Percentiles rank a stretch among this genome's conserved stretches.
phyloP scores from a whole-genome alignment of 2,888 invertebrate species.

The Volucella bombylans region DNA sequence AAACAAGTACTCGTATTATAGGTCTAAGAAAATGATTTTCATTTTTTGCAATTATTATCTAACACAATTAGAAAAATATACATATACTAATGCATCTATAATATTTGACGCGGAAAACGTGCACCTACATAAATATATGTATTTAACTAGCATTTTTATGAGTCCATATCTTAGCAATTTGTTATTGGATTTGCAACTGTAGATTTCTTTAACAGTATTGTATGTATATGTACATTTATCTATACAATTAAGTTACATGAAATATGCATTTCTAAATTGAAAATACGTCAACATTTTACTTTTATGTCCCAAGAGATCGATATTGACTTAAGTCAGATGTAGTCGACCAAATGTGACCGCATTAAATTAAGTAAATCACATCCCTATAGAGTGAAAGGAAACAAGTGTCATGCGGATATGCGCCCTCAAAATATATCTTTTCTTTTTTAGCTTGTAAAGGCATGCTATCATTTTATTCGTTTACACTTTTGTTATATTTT shows the following conservation, averaged over 20 bases:
- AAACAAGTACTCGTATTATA: too few species aligned
- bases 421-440: conserved; percentile 58
- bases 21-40: too few species aligned
- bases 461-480: conserved; percentile 70
- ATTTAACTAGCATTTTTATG: conserved; percentile 30
- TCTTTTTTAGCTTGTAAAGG: conserved; percentile 52
- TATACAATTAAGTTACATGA: conserved; percentile 39
- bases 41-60: too few species aligned
- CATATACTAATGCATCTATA: too few species aligned
- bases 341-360: conserved; percentile 83
- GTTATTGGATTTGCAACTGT: conserved; percentile 29
- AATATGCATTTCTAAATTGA: conserved; percentile 73
- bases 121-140: too few species aligned
- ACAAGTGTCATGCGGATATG: conserved; percentile 68
- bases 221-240: conserved; percentile 13
- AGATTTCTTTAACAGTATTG: conserved; percentile 46
- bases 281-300: conserved; percentile 81
- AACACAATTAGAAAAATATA: too few species aligned
- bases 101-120: too few species aligned
- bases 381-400: conserved; percentile 74
- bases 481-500: conserved; percentile 69
- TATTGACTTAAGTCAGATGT: conserved; percentile 82
- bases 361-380: conserved; percentile 78
- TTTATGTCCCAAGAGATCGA: conserved; percentile 82
- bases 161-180: conserved; percentile 7